Evolutionary conservation across 1,140 invertebrate species (phyloP).

Genomic region (Heterodera schachtii): DNA sequence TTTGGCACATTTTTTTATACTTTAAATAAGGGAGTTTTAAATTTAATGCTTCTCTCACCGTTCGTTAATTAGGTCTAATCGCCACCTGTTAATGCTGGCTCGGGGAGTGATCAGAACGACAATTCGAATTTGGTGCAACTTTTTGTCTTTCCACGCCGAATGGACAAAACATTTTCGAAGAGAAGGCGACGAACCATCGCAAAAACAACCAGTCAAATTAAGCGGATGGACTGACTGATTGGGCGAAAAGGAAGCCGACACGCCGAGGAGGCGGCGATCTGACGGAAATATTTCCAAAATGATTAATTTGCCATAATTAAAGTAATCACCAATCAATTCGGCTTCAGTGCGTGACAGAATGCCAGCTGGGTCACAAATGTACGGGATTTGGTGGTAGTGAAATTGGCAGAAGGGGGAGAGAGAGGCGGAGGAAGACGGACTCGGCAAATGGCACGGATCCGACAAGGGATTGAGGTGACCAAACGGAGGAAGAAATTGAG

Average conservation of each 20-base stretch:
- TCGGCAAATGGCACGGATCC: slow-evolving; percentile 26
- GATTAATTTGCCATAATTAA: background rate
- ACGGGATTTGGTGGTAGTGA: slow-evolving; percentile 24
- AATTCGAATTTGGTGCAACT: slow-evolving; percentile 11
- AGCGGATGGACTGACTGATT: background rate
- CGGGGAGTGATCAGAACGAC: background rate
- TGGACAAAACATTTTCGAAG: background rate
- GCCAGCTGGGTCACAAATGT: slow-evolving; percentile 24
- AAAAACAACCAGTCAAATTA: slow-evolving; percentile 27
- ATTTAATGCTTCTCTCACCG: no score
- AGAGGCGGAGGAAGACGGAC: background rate
- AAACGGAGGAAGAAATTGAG: background rate
- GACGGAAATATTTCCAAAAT: background rate
- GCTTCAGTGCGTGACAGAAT: slow-evolving; percentile 25
- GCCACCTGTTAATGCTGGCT: background rate
- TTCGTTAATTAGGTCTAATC: no score
- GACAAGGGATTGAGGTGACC: background rate
- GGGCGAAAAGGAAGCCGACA: background rate
- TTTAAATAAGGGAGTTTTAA: background rate
- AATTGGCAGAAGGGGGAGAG: slow-evolving; percentile 21
- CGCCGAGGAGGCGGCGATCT: background rate
- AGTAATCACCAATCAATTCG: slow-evolving; percentile 21
- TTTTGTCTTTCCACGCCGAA: slow-evolving; percentile 9
- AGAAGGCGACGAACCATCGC: background rate
- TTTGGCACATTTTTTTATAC: background rate